phyloP scores from a whole-genome alignment of 2,888 invertebrate species.

The Nematopogon swammerdamellus region DNA sequence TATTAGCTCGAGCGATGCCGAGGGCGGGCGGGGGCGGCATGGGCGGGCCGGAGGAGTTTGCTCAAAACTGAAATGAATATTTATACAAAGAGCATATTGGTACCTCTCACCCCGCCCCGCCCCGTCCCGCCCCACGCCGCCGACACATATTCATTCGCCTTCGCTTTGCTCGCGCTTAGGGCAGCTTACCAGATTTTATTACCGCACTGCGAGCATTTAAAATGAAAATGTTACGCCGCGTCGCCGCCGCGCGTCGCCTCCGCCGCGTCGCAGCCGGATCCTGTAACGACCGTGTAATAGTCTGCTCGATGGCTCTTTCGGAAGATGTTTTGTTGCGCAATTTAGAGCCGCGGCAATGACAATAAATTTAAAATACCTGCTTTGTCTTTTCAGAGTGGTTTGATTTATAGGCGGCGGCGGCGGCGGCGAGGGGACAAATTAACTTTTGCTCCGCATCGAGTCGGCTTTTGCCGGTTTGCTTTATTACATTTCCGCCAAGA shows the following conservation, averaged over 20 bases:
- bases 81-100: neutral
- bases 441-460: neutral
- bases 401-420: neutral
- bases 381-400: neutral
- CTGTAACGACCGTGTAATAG: neutral
- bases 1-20: neutral
- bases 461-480: no score
- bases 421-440: no score
- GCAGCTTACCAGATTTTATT: neutral
- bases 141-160: neutral
- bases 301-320: neutral
- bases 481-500: no score
- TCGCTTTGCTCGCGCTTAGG: neutral
- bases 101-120: neutral
- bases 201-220: neutral
- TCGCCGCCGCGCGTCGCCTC: neutral
- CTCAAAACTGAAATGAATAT: neutral
- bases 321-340: neutral
- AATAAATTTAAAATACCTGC: neutral
- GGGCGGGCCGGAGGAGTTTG: neutral
- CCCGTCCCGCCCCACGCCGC: no score
- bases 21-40: neutral
- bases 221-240: neutral
- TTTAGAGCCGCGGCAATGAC: neutral
- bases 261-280: no score